phyloP scores from a whole-genome alignment of 2,888 invertebrate genomes.

The Sarcophaga caerulescens region DNA sequence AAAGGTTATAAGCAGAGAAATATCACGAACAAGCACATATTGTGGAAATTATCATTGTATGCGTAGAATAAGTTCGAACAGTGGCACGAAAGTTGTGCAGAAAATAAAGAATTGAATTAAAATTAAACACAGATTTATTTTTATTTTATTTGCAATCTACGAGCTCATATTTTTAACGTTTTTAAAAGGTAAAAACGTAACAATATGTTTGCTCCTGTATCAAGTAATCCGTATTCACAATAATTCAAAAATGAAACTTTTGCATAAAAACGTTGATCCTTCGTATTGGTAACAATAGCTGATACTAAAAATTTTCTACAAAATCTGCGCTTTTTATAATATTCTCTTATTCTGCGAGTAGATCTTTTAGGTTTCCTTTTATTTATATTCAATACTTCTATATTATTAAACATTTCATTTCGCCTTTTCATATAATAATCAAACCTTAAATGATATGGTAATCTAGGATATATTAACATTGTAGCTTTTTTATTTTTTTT shows the following conservation, averaged over 20 bases:
- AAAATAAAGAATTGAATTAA: no score
- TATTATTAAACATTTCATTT: slow-evolving; percentile 10
- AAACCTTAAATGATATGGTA: slow-evolving; percentile 33
- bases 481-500: no score
- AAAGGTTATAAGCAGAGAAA: no score
- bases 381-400: no score
- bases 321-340: slow-evolving; percentile 9
- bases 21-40: no score
- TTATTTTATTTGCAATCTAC: no score
- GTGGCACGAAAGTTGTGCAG: no score
- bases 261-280: slow-evolving; percentile 37
- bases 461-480: background rate
- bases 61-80: no score
- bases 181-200: no score
- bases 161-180: no score
- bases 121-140: no score
- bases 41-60: no score
- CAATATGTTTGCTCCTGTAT: slow-evolving; percentile 36
- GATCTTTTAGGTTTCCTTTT: slow-evolving; percentile 20
- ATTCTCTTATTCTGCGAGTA: slow-evolving; percentile 21
- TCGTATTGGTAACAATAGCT: slow-evolving; percentile 10
- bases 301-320: slow-evolving; percentile 37
- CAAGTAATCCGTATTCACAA: slow-evolving; percentile 13
- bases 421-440: slow-evolving; percentile 2
- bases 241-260: slow-evolving; percentile 25